Evolutionary conservation across 1,140 invertebrate genomes (phyloP).

Genomic region (Scaptomyza pallida): DNA sequence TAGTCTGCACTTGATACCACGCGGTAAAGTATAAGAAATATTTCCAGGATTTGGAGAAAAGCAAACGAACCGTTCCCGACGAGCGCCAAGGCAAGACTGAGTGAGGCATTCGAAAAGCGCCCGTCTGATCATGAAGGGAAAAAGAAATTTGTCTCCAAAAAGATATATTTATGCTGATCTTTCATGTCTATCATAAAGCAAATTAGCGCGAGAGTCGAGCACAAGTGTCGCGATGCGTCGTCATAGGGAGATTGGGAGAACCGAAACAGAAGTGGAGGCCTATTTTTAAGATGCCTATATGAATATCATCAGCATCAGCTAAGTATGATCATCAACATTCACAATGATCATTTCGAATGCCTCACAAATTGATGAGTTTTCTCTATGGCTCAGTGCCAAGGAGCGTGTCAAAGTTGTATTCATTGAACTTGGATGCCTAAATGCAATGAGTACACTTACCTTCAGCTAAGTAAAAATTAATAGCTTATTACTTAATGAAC

Average conservation of each 20-base stretch:
- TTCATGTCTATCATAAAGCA: conserved; percentile 76
- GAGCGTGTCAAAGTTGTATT: conserved; percentile 22
- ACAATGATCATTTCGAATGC: conserved; percentile 24
- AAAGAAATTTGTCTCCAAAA: conserved; percentile 65
- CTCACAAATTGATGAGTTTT: conserved; percentile 41
- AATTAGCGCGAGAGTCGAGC: conserved; percentile 65
- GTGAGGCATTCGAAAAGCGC: conserved; percentile 45
- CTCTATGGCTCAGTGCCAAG: conserved; percentile 18
- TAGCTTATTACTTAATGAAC: neutral
- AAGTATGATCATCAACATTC: conserved; percentile 25
- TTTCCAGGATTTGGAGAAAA: conserved; percentile 5
- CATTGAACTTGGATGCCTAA: conserved; percentile 66
- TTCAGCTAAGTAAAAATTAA: neutral
- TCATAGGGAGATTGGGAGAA: conserved; percentile 17
- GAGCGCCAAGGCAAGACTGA: conserved; percentile 72
- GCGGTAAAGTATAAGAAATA: neutral
- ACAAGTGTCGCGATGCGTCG: conserved; percentile 52
- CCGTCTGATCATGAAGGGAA: conserved; percentile 56
- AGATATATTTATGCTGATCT: conserved; percentile 62
- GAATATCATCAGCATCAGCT: conserved; percentile 40
- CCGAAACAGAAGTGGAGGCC: neutral
- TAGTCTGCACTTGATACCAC: conserved; percentile 9
- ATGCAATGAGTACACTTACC: neutral
- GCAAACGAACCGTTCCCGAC: conserved; percentile 65
- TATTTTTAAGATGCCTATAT: conserved; percentile 42